These are phyloP conservation scores for Parthenolecanium corni DNA, from an alignment of 2,888 invertebrate genomes.

Conservation along the genomic window DNA sequence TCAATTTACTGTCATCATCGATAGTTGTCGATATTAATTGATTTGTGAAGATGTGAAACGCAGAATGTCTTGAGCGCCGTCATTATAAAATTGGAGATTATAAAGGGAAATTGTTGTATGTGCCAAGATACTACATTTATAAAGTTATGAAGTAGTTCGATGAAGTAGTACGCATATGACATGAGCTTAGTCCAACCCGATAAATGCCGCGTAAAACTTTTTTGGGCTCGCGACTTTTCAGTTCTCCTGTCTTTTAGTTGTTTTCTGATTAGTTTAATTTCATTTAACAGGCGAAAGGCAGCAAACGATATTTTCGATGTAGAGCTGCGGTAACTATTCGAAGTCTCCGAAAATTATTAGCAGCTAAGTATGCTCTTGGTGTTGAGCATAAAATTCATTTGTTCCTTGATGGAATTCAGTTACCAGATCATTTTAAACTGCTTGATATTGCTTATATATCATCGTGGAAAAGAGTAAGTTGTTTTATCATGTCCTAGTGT, in stretches of 20 bases:
- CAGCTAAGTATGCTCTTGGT: constrained; percentile 26
- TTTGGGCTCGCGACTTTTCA: no score
- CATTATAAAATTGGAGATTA: no score
- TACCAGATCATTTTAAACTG: constrained; percentile 36
- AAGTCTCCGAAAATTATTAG: constrained; percentile 27
- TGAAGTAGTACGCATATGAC: no score
- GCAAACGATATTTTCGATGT: constrained; percentile 29
- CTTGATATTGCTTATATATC: constrained; percentile 64
- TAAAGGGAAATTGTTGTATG: no score
- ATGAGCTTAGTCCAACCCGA: no score
- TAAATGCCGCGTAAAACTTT: no score
- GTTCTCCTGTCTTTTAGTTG: neutral
- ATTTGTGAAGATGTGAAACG: neutral
- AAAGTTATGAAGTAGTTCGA: neutral
- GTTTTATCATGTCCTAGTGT: no score
- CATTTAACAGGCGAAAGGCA: constrained; percentile 34
- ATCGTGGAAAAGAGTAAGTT: constrained; percentile 56
- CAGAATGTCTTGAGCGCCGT: neutral
- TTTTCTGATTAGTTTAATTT: no score
- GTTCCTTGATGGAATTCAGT: constrained; percentile 30
- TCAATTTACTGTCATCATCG: no score
- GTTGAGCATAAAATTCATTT: constrained; percentile 29
- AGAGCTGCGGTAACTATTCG: constrained; percentile 26
- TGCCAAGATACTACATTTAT: neutral
- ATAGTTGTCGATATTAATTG: no score